Evolutionary conservation across 2,797 vertebrate species (phyloP), one percentile per base, ranked within the genome.

Genomic region (Channa striata): DNA sequence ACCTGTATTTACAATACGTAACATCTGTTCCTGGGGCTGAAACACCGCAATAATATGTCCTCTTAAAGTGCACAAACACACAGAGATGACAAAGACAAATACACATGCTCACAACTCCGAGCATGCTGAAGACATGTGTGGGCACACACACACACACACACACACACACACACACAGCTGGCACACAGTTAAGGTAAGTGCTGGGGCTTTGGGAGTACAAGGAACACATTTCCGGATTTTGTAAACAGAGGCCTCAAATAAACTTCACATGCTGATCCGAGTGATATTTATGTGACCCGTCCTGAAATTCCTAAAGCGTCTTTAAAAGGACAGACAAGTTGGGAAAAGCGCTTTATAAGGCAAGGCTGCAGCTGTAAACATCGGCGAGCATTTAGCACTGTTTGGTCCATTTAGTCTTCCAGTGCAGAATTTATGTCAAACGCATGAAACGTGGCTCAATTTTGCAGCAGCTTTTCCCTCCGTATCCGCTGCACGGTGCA

Each of bases 271-370:
- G 93, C 93, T 93, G 95, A 95, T 93, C 94, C 91, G 16, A 82
- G 91, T 80, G 93, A 94, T 96, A 96, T 96, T 96, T 96, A 96
- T 94, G 94, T 89, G 94, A 90, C 85, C 78, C 78, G 89, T 93
- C 87, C 90, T 87, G 87, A 96, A 95, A 95, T 92, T 93, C 91
- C 93, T 86, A 60, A 93, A 91, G 89, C 89, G 94, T 91, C 95
- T 96, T 95, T 96, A 96, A 95, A 96, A 96, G 95, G 94, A 89
- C 86, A 94, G 86, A 89, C 40, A 33, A 92, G 92, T 93, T 81
- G 88, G 87, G 93, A 93, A 95, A 95, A 95, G 91, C 74, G 49
- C 95, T 97, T 91, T 95, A 96, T 96, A 96, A 95, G 95, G 90
- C 93, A 92, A 94, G 91, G 87, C 89, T 80, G 56, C 88, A 74